phyloP scores from a whole-genome alignment of 2,888 invertebrate genomes.

The Eristalinus sepulchralis region DNA sequence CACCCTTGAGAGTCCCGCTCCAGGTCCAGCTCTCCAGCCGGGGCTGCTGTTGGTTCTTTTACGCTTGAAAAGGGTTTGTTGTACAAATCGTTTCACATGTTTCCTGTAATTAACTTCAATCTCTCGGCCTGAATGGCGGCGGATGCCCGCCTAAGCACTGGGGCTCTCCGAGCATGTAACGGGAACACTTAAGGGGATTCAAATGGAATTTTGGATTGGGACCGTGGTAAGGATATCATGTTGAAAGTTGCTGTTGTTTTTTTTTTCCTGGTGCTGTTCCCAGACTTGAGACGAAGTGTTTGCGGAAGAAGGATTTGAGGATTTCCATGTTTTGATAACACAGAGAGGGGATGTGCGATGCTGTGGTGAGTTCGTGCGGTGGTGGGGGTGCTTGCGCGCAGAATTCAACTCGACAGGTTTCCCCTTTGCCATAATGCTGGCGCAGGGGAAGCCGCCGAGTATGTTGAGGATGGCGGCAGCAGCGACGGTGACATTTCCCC shows the following conservation, averaged over 20 bases:
- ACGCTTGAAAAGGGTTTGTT: constrained; percentile 49
- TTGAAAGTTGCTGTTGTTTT: background rate
- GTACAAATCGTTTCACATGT: constrained; percentile 66
- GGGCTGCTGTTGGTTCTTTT: constrained; percentile 19
- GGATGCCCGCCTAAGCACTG: constrained; percentile 3
- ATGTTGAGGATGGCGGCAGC: no score
- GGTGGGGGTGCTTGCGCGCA: constrained; percentile 23
- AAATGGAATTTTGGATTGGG: constrained; percentile 31
- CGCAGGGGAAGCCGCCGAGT: constrained; percentile 11
- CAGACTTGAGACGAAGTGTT: constrained; percentile 14
- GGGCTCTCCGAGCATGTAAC: background rate
- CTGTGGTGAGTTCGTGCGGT: constrained; percentile 6
- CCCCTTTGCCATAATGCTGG: constrained; percentile 58
- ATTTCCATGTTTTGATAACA: constrained; percentile 53
- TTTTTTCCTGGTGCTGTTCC: background rate
- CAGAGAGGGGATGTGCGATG: background rate
- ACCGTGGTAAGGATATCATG: background rate
- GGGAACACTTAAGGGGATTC: constrained; percentile 33
- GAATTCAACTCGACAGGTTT: background rate
- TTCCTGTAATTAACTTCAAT: constrained; percentile 67
- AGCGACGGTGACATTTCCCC: background rate
- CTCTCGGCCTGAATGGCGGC: constrained; percentile 19
- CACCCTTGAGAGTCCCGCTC: constrained; percentile 37
- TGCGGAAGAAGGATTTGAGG: constrained; percentile 15
- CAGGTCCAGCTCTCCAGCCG: background rate